phyloP scores from a whole-genome alignment of 2,113 vertebrate species.

The Coryphaenoides rupestris region DNA sequence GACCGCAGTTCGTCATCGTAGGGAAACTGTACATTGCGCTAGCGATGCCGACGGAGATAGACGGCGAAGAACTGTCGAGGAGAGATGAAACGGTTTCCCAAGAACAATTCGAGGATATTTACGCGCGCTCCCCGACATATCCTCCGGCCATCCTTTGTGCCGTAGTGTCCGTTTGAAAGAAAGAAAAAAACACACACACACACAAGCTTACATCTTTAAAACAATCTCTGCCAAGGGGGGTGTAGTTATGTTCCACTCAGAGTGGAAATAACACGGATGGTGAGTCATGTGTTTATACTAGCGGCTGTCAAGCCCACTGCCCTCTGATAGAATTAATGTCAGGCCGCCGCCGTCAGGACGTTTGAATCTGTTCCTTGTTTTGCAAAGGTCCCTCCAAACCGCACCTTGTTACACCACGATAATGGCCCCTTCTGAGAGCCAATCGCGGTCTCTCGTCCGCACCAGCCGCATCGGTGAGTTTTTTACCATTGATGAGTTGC shows the following conservation, averaged over 20 bases:
- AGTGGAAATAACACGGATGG: slow-evolving; percentile 61
- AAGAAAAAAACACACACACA: slow-evolving; percentile 22
- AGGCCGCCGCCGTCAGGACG: slow-evolving; percentile 21
- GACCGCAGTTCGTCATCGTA: too few relatives aligned
- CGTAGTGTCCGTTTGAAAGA: slow-evolving; percentile 29
- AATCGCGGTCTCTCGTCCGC: background rate
- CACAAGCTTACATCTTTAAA: slow-evolving; percentile 41
- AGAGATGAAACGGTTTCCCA: slow-evolving; percentile 18
- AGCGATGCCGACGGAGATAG: slow-evolving; percentile 10
- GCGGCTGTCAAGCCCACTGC: slow-evolving; percentile 50
- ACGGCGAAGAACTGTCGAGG: slow-evolving; percentile 14
- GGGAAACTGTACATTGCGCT: background rate
- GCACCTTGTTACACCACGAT: background rate
- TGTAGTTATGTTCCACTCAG: slow-evolving; percentile 49
- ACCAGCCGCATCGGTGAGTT: slow-evolving; percentile 3
- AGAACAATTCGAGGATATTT: slow-evolving; percentile 70
- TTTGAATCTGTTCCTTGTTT: slow-evolving; percentile 22
- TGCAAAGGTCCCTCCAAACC: slow-evolving; percentile 29
- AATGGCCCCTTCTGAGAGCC: background rate
- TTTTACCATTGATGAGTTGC: background rate
- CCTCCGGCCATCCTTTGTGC: slow-evolving; percentile 7
- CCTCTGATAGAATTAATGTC: slow-evolving; percentile 52
- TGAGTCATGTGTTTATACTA: slow-evolving; percentile 65
- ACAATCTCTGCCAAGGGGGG: slow-evolving; percentile 36
- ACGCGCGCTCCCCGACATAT: slow-evolving; percentile 35